Base-by-base conservation (phyloP, 2,888 invertebrate genomes). In the Octonoba sinensis region DNA sequence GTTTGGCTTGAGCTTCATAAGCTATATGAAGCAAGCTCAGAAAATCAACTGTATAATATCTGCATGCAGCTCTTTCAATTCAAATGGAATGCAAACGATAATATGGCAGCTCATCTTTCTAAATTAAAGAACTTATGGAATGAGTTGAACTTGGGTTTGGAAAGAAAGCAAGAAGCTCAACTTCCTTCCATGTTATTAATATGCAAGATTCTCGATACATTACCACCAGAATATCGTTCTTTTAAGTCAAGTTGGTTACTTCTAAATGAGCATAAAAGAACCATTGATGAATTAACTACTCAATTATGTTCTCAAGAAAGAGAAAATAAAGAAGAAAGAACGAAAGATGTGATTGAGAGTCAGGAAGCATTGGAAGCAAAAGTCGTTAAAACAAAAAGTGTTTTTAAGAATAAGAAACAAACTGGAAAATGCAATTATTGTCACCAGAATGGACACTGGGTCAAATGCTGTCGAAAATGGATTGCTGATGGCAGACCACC, bases 21-120 rank as follows among this genome's bases (percentile, higher is more conserved):
- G 15, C 8, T 75, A 0, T 81, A n/a, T 47, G 81, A 81, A 62
- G 77, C 77, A 0, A 49, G 72, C 1, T 82, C 71, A 24, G 67
- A 82, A 15, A 69, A 71, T 15, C 72, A 72, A 44, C 20, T 82
- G 24, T 77, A 67, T 47, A 71, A 56, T 36, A 83, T 78, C 1
- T 83, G 78, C 54, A 11, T 78, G n/a, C 66, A 83, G 12, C 78
- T 73, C 27, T 83, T 83, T 59, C 67, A 64, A 20, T 64, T 44
- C 18, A 74, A 69, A 13, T 82, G 83, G 72, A 22, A 18, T 1
- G 3, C 2, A 1, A 20, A 59, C 18, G 66, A 78, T 6, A 49
- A 54, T 47, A 65, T 78, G 24, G 59, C 60, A 15, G 70, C 73
- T 18, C 64, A 82, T 57, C 18, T 75, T 4, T 73, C 73, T 0